Evolutionary conservation across 2,888 invertebrate species (phyloP).

Genomic region (Cartodere bifasciata): DNA sequence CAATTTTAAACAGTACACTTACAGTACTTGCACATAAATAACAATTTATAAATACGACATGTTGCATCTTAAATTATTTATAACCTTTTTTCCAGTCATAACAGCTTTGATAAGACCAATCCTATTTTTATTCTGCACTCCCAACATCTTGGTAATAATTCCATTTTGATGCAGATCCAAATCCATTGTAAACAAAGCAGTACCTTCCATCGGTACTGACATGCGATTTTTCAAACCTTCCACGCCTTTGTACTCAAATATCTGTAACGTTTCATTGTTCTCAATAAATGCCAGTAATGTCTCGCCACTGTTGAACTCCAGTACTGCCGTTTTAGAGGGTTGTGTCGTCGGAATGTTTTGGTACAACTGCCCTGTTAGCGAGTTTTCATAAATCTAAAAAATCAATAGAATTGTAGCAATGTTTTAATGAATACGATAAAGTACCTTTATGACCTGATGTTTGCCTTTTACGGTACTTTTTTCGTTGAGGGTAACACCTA

Average conservation of each 20-base stretch:
- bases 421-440: conserved; percentile 1
- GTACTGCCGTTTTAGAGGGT: conserved; percentile 37
- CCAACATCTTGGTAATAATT: conserved; percentile 27
- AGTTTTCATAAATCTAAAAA: conserved; percentile 36
- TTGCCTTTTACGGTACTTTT: conserved; percentile 26
- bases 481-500: conserved; percentile 32
- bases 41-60: conserved; percentile 10
- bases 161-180: conserved; percentile 18
- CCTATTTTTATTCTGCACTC: conserved; percentile 28
- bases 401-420: conserved; percentile 3
- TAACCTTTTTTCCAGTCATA: conserved; percentile 34
- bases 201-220: conserved; percentile 27
- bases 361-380: conserved; percentile 34
- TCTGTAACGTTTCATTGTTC: conserved; percentile 27
- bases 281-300: conserved; percentile 40
- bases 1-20: neutral
- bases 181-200: conserved; percentile 28
- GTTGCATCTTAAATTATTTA: conserved; percentile 25
- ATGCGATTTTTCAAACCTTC: conserved; percentile 34
- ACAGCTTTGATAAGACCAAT: conserved; percentile 33
- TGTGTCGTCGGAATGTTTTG: conserved; percentile 39
- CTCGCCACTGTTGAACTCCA: conserved; percentile 35
- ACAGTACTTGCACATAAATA: too few species aligned
- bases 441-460: conserved; percentile 32
- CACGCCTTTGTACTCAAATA: conserved; percentile 40